Percentiles rank a stretch among this genome's conserved stretches.
Conservation (phyloP, 53 echinoderm and acorn worm genomes). For the Mesocentrotus franciscanus region DNA sequence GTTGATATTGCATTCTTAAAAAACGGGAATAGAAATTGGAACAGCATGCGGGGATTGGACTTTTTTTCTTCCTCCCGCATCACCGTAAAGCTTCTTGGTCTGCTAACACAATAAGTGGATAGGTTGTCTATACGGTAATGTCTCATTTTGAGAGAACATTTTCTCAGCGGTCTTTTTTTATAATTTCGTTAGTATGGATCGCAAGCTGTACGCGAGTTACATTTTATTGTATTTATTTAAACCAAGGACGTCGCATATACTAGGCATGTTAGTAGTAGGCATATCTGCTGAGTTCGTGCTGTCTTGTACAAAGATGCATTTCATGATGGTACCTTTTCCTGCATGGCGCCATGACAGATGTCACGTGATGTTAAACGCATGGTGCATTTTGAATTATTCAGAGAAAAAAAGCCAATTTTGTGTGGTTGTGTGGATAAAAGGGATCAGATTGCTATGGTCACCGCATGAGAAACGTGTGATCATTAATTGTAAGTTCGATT, state of each 20-base stretch:
- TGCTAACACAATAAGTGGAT: constrained; percentile 49
- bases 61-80: not conserved
- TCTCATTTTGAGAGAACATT: constrained; percentile 49
- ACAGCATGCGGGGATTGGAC: not conserved
- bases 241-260: constrained; percentile 28
- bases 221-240: constrained; percentile 37
- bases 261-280: not conserved
- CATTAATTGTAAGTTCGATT: not conserved
- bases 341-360: not conserved
- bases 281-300: not conserved
- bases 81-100: not conserved
- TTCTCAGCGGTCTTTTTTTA: constrained; percentile 34
- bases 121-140: constrained; percentile 3
- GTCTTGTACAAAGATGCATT: not conserved
- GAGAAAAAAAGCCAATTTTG: too few relatives aligned
- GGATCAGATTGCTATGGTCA: not conserved
- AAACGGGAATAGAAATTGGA: not conserved
- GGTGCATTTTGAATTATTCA: not conserved
- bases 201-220: constrained; percentile 16
- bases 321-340: not conserved
- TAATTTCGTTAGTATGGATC: constrained; percentile 50
- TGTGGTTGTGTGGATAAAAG: not conserved
- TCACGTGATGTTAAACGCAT: not conserved
- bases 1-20: not conserved
- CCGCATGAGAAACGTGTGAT: not conserved